Conservation (phyloP, 2,888 invertebrate genomes). For the Nudaria mundana region DNA sequence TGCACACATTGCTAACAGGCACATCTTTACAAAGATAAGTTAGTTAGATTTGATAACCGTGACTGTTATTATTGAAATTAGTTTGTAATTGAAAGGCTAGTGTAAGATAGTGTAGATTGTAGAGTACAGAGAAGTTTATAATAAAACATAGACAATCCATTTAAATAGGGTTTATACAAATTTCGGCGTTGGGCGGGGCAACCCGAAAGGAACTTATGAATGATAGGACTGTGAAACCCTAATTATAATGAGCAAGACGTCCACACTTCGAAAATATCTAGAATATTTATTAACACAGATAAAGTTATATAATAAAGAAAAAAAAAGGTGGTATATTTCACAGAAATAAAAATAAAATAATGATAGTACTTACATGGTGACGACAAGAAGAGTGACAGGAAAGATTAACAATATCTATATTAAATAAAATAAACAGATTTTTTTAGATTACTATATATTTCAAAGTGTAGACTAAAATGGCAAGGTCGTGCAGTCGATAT, state of each 20-base stretch:
- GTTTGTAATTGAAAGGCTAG: constrained; percentile 41
- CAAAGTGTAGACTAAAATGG: constrained; percentile 71
- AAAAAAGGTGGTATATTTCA: constrained; percentile 8
- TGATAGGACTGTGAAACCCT: constrained; percentile 56
- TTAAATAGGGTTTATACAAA: constrained; percentile 54
- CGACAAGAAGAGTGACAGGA: constrained; percentile 5
- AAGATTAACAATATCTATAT: constrained; percentile 1
- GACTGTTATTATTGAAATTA: constrained; percentile 51
- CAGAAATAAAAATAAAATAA: constrained; percentile 13
- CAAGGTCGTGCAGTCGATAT: constrained; percentile 65
- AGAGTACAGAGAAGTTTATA: constrained; percentile 56
- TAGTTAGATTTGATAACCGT: constrained; percentile 47
- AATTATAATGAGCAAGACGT: constrained; percentile 60
- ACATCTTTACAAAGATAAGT: constrained; percentile 59
- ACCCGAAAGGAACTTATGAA: constrained; percentile 59
- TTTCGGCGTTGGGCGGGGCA: constrained; percentile 78
- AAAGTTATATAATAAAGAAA: neutral
- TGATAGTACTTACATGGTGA: constrained; percentile 3
- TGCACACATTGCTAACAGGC: constrained; percentile 78
- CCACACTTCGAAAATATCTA: constrained; percentile 65
- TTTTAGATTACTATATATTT: too few relatives aligned
- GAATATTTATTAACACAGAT: too few relatives aligned
- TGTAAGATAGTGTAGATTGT: constrained; percentile 64
- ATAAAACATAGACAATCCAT: constrained; percentile 47
- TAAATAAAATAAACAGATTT: too few relatives aligned